Base-by-base conservation (phyloP, 92 coral and sea anemone genomes). In the Parazoanthus swiftii region DNA sequence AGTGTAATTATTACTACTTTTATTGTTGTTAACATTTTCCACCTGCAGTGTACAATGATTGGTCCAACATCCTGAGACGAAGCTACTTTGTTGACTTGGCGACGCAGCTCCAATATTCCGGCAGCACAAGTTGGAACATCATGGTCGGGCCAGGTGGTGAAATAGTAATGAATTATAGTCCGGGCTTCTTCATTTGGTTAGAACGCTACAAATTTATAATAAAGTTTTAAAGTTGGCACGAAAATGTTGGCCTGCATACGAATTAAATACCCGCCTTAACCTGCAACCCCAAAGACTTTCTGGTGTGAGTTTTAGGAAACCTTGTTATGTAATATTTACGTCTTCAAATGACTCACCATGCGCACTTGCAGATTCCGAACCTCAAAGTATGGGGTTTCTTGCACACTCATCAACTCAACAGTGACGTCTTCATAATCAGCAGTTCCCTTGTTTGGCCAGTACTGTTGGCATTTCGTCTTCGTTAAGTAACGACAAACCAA, bases 361-460 rank as follows among this genome's bases (percentile, higher is more conserved):
- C 44, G 36, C 26, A 58, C 5, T 1, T 63, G 73, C 42, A 80
- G 44, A 33, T 14, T 58, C 26, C 85, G 37, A 20, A 51, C 51
- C 15, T 80, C 85, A 80, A 80, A 80, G 18, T 80, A 18, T 21
- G 66, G 43, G 18, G 85, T 80, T 80, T 80, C 71, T 20, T 80
- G 48, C 8, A 80, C 85, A 13, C 48, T 33, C 85, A 80, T 58
- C 51, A 80, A 37, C 44, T 80, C 50, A 4, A 80, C 85, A 1
- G 66, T 33, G 42, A 20, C 50, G n/a, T 80, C 72, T 0, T 70
- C 85, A 56, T 80, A 54, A 8, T 16, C 14, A 14, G 74, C 25
- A 29, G 46, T 56, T 15, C 85, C 85, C 18, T 80, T 80, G 73
- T 80, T 80, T 54, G 85, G 85, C 85, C 85, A 80, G 71, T 80